Base-by-base conservation (phyloP, 2,797 vertebrate species). In the Bryconaethiops microstoma region DNA sequence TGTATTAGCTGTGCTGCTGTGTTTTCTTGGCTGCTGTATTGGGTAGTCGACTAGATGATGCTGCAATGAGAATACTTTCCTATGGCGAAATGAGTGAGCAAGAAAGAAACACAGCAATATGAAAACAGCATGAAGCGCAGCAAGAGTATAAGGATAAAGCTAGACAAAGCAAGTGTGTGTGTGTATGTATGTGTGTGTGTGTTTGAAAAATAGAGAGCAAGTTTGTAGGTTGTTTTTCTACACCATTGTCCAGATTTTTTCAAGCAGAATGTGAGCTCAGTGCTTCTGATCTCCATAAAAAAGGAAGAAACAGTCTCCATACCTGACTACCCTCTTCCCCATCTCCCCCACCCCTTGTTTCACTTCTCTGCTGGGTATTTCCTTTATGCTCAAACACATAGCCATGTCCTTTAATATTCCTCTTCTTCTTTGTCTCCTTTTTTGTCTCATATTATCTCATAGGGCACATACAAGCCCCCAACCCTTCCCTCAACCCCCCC, bases 201-300 rank as follows among this genome's bases (percentile, higher is more conserved):
- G 67, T 70, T 42, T 67, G 35, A 23, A 21, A 54, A 52, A 29
- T 25, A 55, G 45, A 69, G 67, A 50, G 55, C 16, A 16, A 35
- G 55, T 48, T n/a, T 78, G 29, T 62, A 50, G 52, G 25, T 73
- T 39, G 25, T 2, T 55, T 57, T 57, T 39, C 10, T 73, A 48
- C 52, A 73, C 54, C 23, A 29, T 71, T 48, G 54, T 12, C 52
- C 35, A 73, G 52, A 73, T 74, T 59, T 50, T 7, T 16, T 73
- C 10, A 4, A 23, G 70, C 50, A 57, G 52, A 55, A 10, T 55
- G 52, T 19, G 50, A 72, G 70, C 25, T 29, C 70, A 72, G 70
- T 55, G 25, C 52, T 10, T 57, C 70, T 57, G 70, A 73, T 73
- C 70, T 73, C 52, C 17, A 35, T 23, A 68, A 55, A 73, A 17